phyloP scores from a whole-genome alignment of 2,113 vertebrate species.

The Potamarius usumacintae region DNA sequence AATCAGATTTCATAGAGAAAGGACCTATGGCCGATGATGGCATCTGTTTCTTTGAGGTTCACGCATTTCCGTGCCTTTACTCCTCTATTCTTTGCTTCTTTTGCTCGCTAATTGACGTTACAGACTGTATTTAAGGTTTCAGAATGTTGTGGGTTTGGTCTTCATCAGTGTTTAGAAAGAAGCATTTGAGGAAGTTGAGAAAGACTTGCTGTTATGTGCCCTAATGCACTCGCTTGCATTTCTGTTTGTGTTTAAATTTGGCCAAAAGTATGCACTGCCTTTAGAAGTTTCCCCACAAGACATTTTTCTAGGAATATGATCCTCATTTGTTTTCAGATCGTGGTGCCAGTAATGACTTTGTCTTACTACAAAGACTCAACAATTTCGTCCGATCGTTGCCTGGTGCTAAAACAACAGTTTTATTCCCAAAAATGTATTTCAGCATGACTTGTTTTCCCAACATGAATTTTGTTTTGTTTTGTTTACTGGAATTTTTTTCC shows the following conservation, averaged over 20 bases:
- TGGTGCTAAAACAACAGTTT: background rate
- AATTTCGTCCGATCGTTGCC: background rate
- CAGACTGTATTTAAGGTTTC: background rate
- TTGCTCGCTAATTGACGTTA: background rate
- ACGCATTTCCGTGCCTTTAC: background rate
- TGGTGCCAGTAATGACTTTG: constrained; percentile 23
- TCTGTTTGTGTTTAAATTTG: constrained; percentile 21
- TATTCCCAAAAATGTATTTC: background rate
- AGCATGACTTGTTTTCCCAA: background rate
- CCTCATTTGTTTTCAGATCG: background rate
- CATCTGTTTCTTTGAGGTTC: background rate
- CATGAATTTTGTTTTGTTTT: background rate
- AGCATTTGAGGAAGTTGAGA: background rate
- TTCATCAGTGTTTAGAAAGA: background rate
- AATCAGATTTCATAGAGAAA: background rate
- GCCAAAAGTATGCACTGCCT: background rate
- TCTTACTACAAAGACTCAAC: background rate
- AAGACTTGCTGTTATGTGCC: background rate
- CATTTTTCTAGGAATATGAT: constrained; percentile 9
- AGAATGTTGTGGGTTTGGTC: constrained; percentile 3
- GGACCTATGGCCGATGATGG: background rate
- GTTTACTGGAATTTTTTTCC: background rate
- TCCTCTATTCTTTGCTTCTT: background rate
- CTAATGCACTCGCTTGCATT: background rate
- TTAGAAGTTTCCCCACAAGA: constrained; percentile 1